Conservation (phyloP, 2,888 invertebrate genomes). For the Megalurothrips usitatus region DNA sequence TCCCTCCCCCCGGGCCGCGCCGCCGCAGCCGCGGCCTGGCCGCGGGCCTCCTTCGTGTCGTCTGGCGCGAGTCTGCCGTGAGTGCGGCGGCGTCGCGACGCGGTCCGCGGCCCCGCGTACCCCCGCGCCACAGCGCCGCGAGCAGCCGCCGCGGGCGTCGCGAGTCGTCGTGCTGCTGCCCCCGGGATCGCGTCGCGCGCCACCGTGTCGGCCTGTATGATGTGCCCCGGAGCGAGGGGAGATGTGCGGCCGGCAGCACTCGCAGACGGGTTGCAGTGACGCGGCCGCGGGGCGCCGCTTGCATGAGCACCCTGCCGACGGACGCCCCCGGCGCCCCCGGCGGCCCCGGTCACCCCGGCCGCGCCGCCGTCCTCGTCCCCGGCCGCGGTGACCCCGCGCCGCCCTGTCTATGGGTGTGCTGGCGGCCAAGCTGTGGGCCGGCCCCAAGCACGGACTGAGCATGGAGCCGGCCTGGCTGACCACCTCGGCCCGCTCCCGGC, state of each 20-base stretch:
- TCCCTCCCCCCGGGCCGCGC: not conserved
- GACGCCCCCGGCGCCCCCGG: too few relatives aligned
- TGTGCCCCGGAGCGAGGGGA: too few relatives aligned
- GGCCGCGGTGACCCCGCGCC: not conserved
- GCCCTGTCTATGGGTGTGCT: conserved; percentile 19
- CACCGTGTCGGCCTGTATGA: too few relatives aligned
- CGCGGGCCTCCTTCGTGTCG: not conserved
- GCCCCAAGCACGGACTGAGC: not conserved
- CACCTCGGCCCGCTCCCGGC: not conserved
- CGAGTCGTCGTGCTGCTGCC: not conserved
- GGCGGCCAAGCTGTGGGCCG: conserved; percentile 19
- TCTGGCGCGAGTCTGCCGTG: not conserved
- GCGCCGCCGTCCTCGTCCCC: not conserved
- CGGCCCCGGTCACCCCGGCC: not conserved
- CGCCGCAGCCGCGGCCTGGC: too few relatives aligned
- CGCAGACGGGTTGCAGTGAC: too few relatives aligned
- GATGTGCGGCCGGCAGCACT: too few relatives aligned
- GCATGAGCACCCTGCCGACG: too few relatives aligned
- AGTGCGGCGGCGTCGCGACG: not conserved
- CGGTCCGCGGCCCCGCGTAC: not conserved
- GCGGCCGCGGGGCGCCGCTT: too few relatives aligned
- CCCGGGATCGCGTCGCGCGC: not conserved
- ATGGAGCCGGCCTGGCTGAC: not conserved
- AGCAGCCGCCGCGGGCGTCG: not conserved
- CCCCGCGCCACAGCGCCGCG: too few relatives aligned